Base-by-base conservation (phyloP, 2,797 vertebrate genomes). In the Morus bassanus region DNA sequence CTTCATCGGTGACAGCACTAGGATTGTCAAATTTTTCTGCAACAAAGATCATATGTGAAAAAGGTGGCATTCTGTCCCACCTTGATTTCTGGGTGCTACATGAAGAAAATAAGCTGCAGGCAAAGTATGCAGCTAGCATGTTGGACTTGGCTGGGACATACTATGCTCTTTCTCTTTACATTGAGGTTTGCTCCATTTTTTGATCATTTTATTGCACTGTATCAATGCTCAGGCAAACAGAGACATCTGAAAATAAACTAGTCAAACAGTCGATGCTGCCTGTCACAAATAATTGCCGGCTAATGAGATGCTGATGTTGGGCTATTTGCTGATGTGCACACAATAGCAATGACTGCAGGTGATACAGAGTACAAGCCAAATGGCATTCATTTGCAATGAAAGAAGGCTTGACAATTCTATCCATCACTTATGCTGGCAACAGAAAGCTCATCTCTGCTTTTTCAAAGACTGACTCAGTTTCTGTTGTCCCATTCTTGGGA, bases 191-290 rank as follows among this genome's bases (percentile, higher is more conserved):
- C 8, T 60, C 54, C 21, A 21, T 50, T 83, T 59, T 37, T 27
- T 1, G 0, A 19, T 57, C 4, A 18, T 50, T 88, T 65, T 46
- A 22, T 50, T 82, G 30, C 13, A 15, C 22, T 2, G 0, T 24
- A 18, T 69, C 30, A 51, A 17, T 43, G 30, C 30, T 67, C 10
- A 81, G 56, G 43, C 33, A 78, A 73, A 39, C 6, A 41, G 57
- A 91, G 30, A 33, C 25, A 67, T 70, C 39, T 77, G 48, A 74
- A 77, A 89, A 82, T 6, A 72, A 22, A 24, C 5, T 2, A 6
- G 54, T 35, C 53, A 46, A 54, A 51, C 9, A 28, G 60, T 35
- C 2, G 11, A 4, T 60, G 24, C 56, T 73, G 48, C 22, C 50
- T 77, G 18, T 72, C 46, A 37, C 45, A 37, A 41, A 31, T 35